Percentiles rank a stretch among this genome's conserved stretches.
Conservation (phyloP, 2,797 vertebrate genomes). For the Gobio occitaniae region DNA sequence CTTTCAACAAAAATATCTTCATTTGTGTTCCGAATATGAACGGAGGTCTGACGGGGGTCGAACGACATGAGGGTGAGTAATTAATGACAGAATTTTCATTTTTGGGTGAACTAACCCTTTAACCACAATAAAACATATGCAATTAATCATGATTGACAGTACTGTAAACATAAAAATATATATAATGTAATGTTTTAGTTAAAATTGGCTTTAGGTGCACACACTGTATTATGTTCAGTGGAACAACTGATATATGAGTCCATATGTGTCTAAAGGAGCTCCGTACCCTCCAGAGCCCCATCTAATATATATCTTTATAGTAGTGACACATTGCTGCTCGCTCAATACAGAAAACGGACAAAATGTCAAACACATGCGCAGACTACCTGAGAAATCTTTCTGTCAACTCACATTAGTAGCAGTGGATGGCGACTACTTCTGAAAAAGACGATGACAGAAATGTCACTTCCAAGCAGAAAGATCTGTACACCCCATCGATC, state of each 20-base stretch:
- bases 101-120: too few relatives aligned
- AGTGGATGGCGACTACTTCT: neutral
- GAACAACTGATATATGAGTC: neutral
- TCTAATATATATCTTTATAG: neutral
- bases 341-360: neutral
- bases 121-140: too few relatives aligned
- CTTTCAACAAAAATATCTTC: too few relatives aligned
- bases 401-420: neutral
- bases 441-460: neutral
- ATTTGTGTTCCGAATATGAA: too few relatives aligned
- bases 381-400: neutral
- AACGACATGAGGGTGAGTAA: too few relatives aligned
- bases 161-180: neutral
- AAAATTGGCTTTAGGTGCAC: neutral
- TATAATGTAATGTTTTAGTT: neutral
- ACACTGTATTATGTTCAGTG: neutral
- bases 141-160: neutral
- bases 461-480: neutral
- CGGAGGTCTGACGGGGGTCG: too few relatives aligned
- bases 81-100: too few relatives aligned
- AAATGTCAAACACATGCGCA: neutral
- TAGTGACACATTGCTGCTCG: neutral
- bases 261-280: neutral
- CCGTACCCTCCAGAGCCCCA: neutral
- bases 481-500: neutral